Base-by-base conservation (phyloP, 2,888 invertebrate genomes). In the Nemotelus pantherinus region DNA sequence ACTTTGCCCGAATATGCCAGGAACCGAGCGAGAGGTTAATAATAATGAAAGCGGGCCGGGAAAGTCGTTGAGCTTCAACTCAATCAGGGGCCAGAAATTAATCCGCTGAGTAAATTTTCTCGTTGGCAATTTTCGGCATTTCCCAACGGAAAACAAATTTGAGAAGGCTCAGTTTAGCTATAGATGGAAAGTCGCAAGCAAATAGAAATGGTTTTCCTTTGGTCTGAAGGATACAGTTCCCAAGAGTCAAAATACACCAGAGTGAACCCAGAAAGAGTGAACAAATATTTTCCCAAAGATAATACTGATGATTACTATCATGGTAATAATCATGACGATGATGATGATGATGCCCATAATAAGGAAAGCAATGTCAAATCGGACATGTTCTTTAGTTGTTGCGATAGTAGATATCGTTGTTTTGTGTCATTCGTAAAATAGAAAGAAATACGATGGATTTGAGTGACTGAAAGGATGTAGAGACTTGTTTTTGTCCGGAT, bases 271-370 rank as follows among this genome's bases (percentile, higher is more conserved):
- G 58, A 72, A 72, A 25, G 25, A 25, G 25, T 25, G 25, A 25
- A 72, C 41, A 72, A 72, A 72, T 72, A 72, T 72, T 72, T 55
- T 68, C 50, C 25, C 48, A 68, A 58, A n/a, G 71, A 72, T 58
- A 58, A 72, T 72, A 10, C 6, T 72, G 43, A 10, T 72, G 44
- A 57, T 57, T 45, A 72, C 47, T 72, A 41, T 25, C 58, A 57
- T 57, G 71, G 58, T 58, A 58, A 57, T 57, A 58, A 72, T 47
- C n/a, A 48, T 67, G 64, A 55, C 43, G 70, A 70, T 55, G 39
- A 53, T 70, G 41, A 39, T 70, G 39, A 55, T 70, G 68, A 68
- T 9, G 10, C 9, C 45, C 45, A 65, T 45, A 47, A 43, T 45
- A 39, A 58, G 5, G 58, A 58, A 5, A 39, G 39, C 39, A 39